Evolutionary conservation across 2,113 vertebrate species (phyloP).

Genomic region (Lophius piscatorius): DNA sequence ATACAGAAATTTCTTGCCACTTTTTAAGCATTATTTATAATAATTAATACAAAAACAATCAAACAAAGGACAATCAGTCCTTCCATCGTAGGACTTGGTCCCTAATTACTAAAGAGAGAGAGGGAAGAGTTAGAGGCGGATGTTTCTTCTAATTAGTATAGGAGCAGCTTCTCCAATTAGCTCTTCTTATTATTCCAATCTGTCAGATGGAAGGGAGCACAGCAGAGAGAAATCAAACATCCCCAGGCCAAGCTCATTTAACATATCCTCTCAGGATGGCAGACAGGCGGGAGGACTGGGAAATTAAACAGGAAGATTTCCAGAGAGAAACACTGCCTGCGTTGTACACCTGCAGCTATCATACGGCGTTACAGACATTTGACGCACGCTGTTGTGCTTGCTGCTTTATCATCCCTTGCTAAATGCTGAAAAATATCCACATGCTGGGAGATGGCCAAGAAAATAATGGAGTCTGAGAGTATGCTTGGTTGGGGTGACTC

Average conservation of each 20-base stretch:
- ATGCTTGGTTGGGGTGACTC: constrained; percentile 66
- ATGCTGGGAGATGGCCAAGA: constrained; percentile 41
- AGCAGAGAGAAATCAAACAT: constrained; percentile 75
- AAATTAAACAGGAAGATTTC: constrained; percentile 72
- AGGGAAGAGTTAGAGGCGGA: constrained; percentile 24
- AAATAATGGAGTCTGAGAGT: constrained; percentile 65
- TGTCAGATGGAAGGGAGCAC: constrained; percentile 72
- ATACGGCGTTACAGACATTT: constrained; percentile 36
- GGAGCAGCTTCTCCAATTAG: constrained; percentile 75
- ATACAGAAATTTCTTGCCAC: too few relatives aligned
- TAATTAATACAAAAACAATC: too few relatives aligned
- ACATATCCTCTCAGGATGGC: constrained; percentile 66
- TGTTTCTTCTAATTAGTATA: constrained; percentile 58
- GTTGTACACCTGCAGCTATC: constrained; percentile 67
- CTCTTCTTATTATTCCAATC: constrained; percentile 76
- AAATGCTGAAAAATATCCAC: constrained; percentile 52
- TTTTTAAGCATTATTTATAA: too few relatives aligned
- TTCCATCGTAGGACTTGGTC: too few relatives aligned
- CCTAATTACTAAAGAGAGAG: constrained; percentile 1
- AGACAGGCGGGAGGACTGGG: constrained; percentile 52
- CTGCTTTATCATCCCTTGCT: constrained; percentile 49
- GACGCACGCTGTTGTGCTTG: constrained; percentile 34
- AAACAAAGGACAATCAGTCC: too few relatives aligned
- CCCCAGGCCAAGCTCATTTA: constrained; percentile 70
- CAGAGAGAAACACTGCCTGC: constrained; percentile 52